Percentiles rank a stretch among this genome's conserved stretches.
These are phyloP conservation scores for Sinosuthora webbiana DNA, from an alignment of 2,113 vertebrate genomes.

Conservation along the genomic window DNA sequence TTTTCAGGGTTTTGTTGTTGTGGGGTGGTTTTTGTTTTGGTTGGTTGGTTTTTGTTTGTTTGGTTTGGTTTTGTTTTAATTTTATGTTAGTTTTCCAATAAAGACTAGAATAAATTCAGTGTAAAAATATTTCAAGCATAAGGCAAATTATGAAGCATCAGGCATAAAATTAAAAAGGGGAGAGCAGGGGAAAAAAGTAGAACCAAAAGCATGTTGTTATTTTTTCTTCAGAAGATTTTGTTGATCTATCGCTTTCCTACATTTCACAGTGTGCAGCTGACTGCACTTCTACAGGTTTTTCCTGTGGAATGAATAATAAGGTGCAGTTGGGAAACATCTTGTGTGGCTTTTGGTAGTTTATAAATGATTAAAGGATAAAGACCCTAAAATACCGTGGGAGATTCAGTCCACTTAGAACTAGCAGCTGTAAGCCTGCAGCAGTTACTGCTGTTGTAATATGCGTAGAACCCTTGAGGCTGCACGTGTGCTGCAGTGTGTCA, in stretches of 20 bases:
- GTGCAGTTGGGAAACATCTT: background rate
- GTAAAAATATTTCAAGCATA: background rate
- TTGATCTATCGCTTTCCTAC: background rate
- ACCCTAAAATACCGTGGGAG: background rate
- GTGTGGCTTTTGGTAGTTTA: background rate
- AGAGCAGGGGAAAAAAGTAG: background rate
- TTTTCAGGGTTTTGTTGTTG: background rate
- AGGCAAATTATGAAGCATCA: background rate
- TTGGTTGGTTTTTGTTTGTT: background rate
- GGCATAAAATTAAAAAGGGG: background rate
- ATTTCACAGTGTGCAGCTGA: background rate
- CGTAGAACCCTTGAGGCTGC: background rate
- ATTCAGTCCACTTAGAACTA: background rate
- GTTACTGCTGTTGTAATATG: background rate
- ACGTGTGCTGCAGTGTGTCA: accelerated
- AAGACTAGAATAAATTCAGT: background rate
- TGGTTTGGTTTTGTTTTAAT: background rate
- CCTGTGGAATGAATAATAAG: background rate
- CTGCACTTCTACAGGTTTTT: background rate
- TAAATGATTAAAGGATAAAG: background rate
- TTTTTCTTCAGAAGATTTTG: background rate
- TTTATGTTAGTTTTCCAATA: background rate
- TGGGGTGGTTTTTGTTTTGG: background rate
- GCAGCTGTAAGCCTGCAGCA: background rate
- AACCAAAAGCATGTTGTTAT: background rate